Evolutionary conservation across 2,888 invertebrate genomes (phyloP), one percentile per base, ranked within the genome.

Genomic region (Peribatodes rhomboidaria): DNA sequence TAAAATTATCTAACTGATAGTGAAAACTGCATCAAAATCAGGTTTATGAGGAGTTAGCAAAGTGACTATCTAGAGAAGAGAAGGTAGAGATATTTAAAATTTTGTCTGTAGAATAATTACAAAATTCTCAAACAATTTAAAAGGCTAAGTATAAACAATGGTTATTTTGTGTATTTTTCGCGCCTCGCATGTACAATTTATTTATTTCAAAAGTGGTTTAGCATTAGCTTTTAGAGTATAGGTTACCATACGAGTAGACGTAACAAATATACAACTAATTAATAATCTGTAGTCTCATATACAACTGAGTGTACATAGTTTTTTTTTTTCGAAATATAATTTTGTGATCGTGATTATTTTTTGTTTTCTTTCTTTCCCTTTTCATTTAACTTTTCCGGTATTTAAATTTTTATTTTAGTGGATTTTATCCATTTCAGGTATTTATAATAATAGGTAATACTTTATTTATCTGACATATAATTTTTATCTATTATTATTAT

Each of bases 271-370:
- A 44, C 47, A 61, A 61, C 39, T 41, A 47, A 56, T 44, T 49
- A 49, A 33, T 55, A 69, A 68, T 72, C 74, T 70, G 31, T 61
- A 61, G 53, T 53, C 54, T 44, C 59, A 44, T 65, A 56, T 64
- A 68, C 76, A 80, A 79, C 78, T 82, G 79, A 83, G 77, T 90
- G 91, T 92, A 92, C 86, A 92, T 90, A 92, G 37, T 41, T 52
- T 80, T 78, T 76, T 83, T 79, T 80, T 83, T 84, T 88, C 83
- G 84, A 91, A 90, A 90, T 92, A 92, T 90, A 91, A 90, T 89
- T 90, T 91, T 90, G 90, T 90, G 90, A 89, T 86, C 83, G 79
- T 83, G 67, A 82, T 75, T 68, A 73, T 76, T 75, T 68, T 76
- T 76, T 74, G 74, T 76, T 83, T 82, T 74, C 69, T 77, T 83